Percentiles rank a stretch among this genome's conserved stretches.
Conservation (phyloP, 23 tunicate species). For the Styela clava region DNA sequence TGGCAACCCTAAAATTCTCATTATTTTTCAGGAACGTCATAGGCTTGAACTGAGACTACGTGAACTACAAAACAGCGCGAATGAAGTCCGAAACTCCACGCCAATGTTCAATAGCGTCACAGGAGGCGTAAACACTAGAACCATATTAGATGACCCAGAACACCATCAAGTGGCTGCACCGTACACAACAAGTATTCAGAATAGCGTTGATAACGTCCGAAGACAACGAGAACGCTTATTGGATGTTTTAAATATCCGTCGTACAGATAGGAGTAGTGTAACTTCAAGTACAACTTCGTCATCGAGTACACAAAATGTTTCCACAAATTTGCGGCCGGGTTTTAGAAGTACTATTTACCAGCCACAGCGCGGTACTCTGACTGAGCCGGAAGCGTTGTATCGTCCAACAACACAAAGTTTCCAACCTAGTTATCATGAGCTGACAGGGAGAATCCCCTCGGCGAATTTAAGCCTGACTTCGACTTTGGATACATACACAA, state of each 20-base stretch:
- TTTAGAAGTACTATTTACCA: neutral
- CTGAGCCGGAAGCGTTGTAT: neutral
- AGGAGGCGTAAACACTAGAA: neutral
- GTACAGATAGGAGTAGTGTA: neutral
- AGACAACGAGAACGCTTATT: neutral
- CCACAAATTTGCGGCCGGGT: neutral
- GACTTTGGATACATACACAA: neutral
- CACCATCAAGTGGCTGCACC: neutral
- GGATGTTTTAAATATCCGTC: neutral
- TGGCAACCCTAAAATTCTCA: too few relatives aligned
- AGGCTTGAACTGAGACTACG: constrained; percentile 67
- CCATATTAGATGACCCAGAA: neutral
- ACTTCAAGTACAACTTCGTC: too few relatives aligned
- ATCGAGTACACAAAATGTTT: neutral
- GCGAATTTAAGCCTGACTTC: too few relatives aligned
- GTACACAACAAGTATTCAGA: neutral
- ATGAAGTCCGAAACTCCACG: constrained; percentile 26
- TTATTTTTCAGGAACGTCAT: constrained; percentile 46
- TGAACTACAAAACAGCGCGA: constrained; percentile 45
- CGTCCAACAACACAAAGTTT: neutral
- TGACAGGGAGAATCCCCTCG: too few relatives aligned
- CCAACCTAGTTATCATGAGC: neutral
- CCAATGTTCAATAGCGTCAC: neutral
- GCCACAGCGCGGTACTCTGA: neutral
- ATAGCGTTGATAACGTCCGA: neutral